phyloP scores from a whole-genome alignment of 2,888 invertebrate species.

The Xylota segnis region DNA sequence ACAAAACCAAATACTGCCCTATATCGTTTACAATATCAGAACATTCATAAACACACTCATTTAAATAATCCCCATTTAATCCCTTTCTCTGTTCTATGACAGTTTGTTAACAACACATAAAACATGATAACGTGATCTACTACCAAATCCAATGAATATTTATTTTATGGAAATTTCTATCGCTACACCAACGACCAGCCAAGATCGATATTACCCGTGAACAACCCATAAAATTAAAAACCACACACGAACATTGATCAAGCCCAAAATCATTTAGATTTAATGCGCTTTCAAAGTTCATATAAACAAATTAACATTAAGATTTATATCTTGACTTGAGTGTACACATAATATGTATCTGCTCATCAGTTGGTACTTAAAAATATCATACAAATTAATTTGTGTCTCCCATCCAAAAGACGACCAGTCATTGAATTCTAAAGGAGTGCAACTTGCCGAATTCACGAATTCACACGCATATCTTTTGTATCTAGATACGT shows the following conservation, averaged over 20 bases:
- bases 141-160: constrained; percentile 59
- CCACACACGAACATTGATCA: constrained; percentile 52
- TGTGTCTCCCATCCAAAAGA: not conserved
- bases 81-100: constrained; percentile 17
- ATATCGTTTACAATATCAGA: not conserved
- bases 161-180: constrained; percentile 66
- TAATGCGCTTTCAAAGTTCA: constrained; percentile 24
- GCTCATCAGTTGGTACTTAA: constrained; percentile 8
- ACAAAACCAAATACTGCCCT: not conserved
- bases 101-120: constrained; percentile 73
- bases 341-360: not conserved
- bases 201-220: constrained; percentile 55
- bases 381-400: constrained; percentile 29
- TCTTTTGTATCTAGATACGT: constrained; percentile 3
- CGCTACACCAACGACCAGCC: not conserved
- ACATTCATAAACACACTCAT: constrained; percentile 23
- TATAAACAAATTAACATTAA: constrained; percentile 41
- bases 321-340: constrained; percentile 21
- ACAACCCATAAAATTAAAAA: constrained; percentile 53
- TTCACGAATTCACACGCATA: constrained; percentile 46
- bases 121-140: constrained; percentile 72
- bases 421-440: constrained; percentile 5
- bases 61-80: constrained; percentile 50
- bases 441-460: constrained; percentile 42
- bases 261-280: constrained; percentile 39